These are phyloP conservation scores for Theonella swinhoei DNA, from an alignment of 37 sponge, comb jelly and placozoan genomes.

Conservation along the genomic window DNA sequence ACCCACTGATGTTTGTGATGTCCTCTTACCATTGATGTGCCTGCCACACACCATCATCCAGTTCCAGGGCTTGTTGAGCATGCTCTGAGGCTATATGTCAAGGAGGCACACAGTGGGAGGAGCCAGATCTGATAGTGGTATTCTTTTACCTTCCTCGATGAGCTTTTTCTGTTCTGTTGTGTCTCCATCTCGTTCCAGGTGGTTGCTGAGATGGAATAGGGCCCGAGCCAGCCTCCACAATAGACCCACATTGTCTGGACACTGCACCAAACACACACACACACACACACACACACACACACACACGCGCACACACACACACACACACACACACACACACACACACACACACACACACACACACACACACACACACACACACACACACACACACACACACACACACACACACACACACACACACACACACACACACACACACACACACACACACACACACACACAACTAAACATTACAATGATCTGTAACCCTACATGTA, in stretches of 20 bases:
- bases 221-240: constrained; percentile 61
- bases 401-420: too few species aligned
- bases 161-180: constrained; percentile 31
- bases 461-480: too few species aligned
- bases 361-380: constrained; percentile 6
- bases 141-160: constrained; percentile 35
- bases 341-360: constrained; percentile 6
- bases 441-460: too few species aligned
- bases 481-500: too few species aligned
- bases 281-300: constrained; percentile 6
- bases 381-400: too few species aligned
- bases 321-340: constrained; percentile 6
- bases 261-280: neutral
- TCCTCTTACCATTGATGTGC: constrained; percentile 64
- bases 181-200: constrained; percentile 16
- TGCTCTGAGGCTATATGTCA: constrained; percentile 29
- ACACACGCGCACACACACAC: constrained; percentile 1
- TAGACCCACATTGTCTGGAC: constrained; percentile 10
- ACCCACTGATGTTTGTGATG: neutral
- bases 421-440: too few species aligned
- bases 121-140: too few species aligned
- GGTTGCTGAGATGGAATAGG: constrained; percentile 42
- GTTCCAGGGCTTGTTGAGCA: constrained; percentile 39
- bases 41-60: constrained; percentile 56
- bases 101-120: too few species aligned